Base-by-base conservation (phyloP, 2,113 vertebrate genomes). In the Ploceus nigricollis region DNA sequence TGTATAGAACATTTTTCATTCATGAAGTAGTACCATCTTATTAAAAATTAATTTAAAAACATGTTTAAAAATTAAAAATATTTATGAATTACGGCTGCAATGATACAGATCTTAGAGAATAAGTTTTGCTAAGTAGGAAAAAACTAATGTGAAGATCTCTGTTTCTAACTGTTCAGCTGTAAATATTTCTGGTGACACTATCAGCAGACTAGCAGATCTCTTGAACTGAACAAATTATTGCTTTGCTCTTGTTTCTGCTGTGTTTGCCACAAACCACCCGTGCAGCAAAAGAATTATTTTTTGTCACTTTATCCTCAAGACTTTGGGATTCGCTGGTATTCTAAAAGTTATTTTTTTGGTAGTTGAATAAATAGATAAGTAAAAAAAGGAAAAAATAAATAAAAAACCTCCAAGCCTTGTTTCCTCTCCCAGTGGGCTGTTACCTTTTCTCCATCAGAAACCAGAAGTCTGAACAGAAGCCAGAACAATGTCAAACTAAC, bases 61-160 rank as follows among this genome's bases (percentile, higher is more conserved):
- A 75, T 89, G 72, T 77, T 97, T 96, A 97, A 97, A 95, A 89
- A 94, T 96, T 96, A 94, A 97, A 90, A 31, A 81, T 92, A 50
- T 85, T 95, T 96, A 76, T 96, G 70, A 92, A 79, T 94, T 94
- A 86, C 12, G 11, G 22, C 20, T 89, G 56, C 40, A 84, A 40
- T 72, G 87, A 90, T 82, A 89, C 33, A 91, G 78, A 58, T 86
- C 53, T 70, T 48, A 54, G 30, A 44, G 28, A 70, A 66, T 31
- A 94, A 81, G 33, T 71, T 94, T 89, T 88, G 30, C 35, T 92
- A 77, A 91, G 33, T 39, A 53, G 22, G 28, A 77, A 92, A 89
- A 80, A 87, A 7, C 50, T 20, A 89, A 82, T 2, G 2, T 58
- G 30, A 78, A 76, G 35, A 84, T 30, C 31, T 88, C 57, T 10